These are phyloP conservation scores for Rutilus rutilus DNA, from an alignment of 2,113 vertebrate species.

Conservation along the genomic window DNA sequence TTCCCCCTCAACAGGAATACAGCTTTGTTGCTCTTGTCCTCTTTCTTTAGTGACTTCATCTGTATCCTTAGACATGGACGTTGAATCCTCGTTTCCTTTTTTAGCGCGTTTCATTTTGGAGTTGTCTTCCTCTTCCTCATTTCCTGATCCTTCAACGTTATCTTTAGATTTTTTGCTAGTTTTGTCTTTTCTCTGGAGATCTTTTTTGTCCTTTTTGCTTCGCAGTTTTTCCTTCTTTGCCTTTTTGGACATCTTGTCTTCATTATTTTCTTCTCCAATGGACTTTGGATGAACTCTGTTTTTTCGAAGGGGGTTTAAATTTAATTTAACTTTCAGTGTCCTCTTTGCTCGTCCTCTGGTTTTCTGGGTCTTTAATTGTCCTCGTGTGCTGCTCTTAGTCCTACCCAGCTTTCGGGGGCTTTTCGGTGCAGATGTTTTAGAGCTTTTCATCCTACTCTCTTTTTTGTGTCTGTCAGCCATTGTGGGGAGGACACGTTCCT, in stretches of 20 bases:
- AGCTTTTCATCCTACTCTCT: conserved; percentile 29
- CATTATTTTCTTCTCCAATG: conserved; percentile 42
- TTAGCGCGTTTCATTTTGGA: background rate
- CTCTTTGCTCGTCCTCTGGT: conserved; percentile 63
- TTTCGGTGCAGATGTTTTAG: background rate
- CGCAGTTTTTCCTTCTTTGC: conserved; percentile 44
- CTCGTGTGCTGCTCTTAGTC: conserved; percentile 34
- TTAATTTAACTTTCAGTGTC: conserved; percentile 78
- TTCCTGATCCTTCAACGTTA: background rate
- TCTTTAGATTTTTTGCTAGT: background rate
- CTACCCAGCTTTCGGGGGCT: conserved; percentile 26
- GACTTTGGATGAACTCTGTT: conserved; percentile 76
- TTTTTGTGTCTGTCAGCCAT: conserved; percentile 39
- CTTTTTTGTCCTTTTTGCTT: background rate
- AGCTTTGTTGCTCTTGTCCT: background rate
- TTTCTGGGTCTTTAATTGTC: conserved; percentile 51
- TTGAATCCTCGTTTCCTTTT: background rate
- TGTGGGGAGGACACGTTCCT: conserved; percentile 30
- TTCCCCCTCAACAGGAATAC: background rate
- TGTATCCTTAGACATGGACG: background rate
- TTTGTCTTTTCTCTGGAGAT: background rate
- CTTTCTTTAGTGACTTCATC: conserved; percentile 1
- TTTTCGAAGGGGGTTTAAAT: conserved; percentile 78
- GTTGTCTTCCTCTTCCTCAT: background rate
- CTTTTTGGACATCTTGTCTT: conserved; percentile 58